Conservation (phyloP, 2,888 invertebrate genomes). For the Dioctria rufipes region DNA sequence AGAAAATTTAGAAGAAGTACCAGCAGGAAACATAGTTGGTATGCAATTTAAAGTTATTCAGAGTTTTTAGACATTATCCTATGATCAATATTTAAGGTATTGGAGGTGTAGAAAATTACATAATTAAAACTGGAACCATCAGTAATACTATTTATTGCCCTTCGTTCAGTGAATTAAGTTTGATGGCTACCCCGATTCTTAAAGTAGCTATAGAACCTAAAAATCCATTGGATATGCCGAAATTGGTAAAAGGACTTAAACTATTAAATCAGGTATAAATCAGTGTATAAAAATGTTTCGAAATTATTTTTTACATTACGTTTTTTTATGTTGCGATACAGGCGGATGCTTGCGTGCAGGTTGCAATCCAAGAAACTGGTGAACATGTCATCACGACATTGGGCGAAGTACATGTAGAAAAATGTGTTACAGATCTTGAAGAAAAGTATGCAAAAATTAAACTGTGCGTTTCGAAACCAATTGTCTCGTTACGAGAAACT, state of each 20-base stretch:
- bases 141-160: slow-evolving; percentile 87
- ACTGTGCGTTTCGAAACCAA: slow-evolving; percentile 93
- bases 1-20: slow-evolving; percentile 82
- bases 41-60: slow-evolving; percentile 60
- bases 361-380: slow-evolving; percentile 92
- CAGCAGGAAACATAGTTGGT: slow-evolving; percentile 93
- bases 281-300: neutral
- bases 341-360: slow-evolving; percentile 91
- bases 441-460: slow-evolving; percentile 87
- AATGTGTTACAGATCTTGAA: slow-evolving; percentile 93
- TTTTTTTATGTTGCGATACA: slow-evolving; percentile 16
- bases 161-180: slow-evolving; percentile 86
- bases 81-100: slow-evolving; percentile 75
- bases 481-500: slow-evolving; percentile 97
- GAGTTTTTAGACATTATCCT: slow-evolving; percentile 11
- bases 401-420: slow-evolving; percentile 96
- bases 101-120: slow-evolving; percentile 86
- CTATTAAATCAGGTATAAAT: slow-evolving; percentile 85
- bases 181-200: slow-evolving; percentile 88
- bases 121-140: slow-evolving; percentile 92
- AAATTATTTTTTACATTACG: neutral
- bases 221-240: slow-evolving; percentile 83
- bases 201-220: slow-evolving; percentile 94
- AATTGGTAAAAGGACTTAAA: slow-evolving; percentile 82
- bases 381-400: slow-evolving; percentile 96